Base-by-base conservation (phyloP, 2,888 invertebrate species). In the Melitaea athalia region DNA sequence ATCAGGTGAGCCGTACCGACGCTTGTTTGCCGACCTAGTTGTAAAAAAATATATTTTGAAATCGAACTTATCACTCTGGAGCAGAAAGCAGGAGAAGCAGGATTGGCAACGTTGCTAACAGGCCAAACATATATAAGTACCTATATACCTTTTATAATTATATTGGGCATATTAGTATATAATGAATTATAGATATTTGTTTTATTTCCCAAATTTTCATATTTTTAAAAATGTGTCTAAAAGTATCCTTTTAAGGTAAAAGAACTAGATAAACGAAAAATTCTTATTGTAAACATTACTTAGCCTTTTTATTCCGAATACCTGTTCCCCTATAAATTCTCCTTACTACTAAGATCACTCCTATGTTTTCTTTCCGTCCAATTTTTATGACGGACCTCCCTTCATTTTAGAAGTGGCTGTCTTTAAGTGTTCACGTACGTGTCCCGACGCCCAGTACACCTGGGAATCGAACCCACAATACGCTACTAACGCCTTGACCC, bases 391-490 rank as follows among this genome's bases (percentile, higher is more conserved):
- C 91, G 85, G 79, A 89, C 85, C 87, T 90, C 91, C 92, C 92
- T 91, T 88, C 89, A 87, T 89, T 87, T 88, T 84, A 85, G 86
- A 88, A 86, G 88, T 88, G 86, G 82, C 86, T 84, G 86, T 86
- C 88, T 89, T 88, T 92, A 91, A 92, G 91, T 92, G 90, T 88
- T 81, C 82, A 75, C 83, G 88, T 88, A 92, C 92, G 91, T 89
- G 91, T 81, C 82, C 80, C 85, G 79, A 86, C 90, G 84, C 88
- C 85, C 84, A 80, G 84, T 83, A 85, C 93, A 92, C 93, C 92
- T 92, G 93, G 93, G 93, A 93, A 91, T 93, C 91, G 87, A 92
- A 92, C 87, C 88, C 88, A 82, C 92, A 89, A 89, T 87, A 86
- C 86, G 85, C 80, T 82, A 84, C 90, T 88, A 86, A 86, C 87